phyloP scores from a whole-genome alignment of 2,113 vertebrate genomes.

The Tyrannus savana region DNA sequence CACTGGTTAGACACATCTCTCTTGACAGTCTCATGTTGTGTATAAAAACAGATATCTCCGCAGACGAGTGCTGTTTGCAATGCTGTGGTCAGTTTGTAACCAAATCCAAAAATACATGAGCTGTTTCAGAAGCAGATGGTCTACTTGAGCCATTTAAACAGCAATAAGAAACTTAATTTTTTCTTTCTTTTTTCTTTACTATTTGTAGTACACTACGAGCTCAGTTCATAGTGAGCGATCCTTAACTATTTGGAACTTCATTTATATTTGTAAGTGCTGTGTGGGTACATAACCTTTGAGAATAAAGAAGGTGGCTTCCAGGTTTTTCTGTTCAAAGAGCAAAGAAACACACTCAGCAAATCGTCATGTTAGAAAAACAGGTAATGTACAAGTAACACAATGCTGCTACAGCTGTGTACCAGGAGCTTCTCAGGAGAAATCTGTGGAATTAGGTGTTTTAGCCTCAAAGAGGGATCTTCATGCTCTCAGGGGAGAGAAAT shows the following conservation, averaged over 20 bases:
- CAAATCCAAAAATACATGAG: background rate
- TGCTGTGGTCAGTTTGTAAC: constrained; percentile 3
- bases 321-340: background rate
- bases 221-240: background rate
- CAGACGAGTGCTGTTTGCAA: background rate
- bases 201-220: background rate
- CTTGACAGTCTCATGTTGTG: background rate
- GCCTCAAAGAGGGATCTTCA: background rate
- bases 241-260: background rate
- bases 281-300: background rate
- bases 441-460: background rate
- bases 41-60: background rate
- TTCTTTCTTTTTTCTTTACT: background rate
- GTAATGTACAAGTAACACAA: background rate
- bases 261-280: background rate
- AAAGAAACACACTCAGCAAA: background rate
- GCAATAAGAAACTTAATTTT: background rate
- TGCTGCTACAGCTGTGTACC: background rate
- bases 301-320: background rate
- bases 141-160: background rate
- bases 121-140: constrained; percentile 8
- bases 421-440: background rate
- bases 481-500: background rate
- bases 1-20: background rate
- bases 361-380: background rate